phyloP scores from a whole-genome alignment of 2,888 invertebrate genomes.

The Balanococcus diminutus region DNA sequence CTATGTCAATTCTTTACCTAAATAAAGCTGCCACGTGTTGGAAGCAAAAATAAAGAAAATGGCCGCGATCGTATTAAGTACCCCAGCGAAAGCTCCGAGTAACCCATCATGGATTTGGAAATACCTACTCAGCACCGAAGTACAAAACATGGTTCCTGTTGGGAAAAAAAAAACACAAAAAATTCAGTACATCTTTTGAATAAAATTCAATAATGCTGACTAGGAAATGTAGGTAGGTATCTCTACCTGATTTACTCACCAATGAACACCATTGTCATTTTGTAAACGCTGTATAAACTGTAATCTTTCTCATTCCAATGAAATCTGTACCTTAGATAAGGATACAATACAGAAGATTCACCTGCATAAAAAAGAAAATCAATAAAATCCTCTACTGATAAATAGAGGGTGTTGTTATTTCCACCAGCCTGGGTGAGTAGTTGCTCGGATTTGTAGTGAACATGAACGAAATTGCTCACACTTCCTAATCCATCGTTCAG shows the following conservation, averaged over 20 bases:
- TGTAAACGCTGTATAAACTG: constrained; percentile 56
- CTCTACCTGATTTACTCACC: constrained; percentile 45
- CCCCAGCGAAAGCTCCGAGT: constrained; percentile 57
- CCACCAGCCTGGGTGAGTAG: no score
- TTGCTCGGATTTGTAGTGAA: no score
- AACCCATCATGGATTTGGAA: constrained; percentile 58
- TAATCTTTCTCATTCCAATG: constrained; percentile 57
- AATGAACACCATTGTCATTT: constrained; percentile 56
- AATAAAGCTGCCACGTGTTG: constrained; percentile 56
- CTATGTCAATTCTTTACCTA: constrained; percentile 46
- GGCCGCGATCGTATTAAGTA: constrained; percentile 54
- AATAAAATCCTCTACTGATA: neutral
- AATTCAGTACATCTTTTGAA: no score
- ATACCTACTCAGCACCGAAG: constrained; percentile 57
- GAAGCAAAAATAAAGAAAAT: constrained; percentile 54
- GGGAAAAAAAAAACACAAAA: neutral
- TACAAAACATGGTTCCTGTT: constrained; percentile 57
- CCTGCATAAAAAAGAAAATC: no score
- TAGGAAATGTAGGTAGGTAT: neutral
- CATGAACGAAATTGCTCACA: no score
- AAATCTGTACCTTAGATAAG: constrained; percentile 57
- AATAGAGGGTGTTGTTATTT: no score
- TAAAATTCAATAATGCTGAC: no score
- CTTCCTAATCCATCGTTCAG: no score
- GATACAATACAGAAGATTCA: constrained; percentile 57